Evolutionary conservation across 1,140 invertebrate genomes (phyloP).

Genomic region (Thalassaphorura encarpata): DNA sequence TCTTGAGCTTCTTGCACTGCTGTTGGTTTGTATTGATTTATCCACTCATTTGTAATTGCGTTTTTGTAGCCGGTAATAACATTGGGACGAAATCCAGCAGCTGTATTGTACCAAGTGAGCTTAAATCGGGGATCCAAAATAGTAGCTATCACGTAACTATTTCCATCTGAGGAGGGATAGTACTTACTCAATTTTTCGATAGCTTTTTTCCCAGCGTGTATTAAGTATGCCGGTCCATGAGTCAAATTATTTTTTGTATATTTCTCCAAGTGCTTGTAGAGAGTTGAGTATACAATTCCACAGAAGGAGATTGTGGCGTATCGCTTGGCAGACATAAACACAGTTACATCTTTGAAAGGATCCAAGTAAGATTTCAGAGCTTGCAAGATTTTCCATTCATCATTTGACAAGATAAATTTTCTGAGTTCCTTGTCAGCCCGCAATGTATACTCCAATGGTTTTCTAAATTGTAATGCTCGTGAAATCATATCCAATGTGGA

Average conservation of each 20-base stretch:
- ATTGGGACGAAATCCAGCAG: too few species aligned
- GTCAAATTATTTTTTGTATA: too few species aligned
- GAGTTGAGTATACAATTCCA: background rate
- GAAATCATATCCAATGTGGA: conserved; percentile 18
- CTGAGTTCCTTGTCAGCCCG: conserved; percentile 33
- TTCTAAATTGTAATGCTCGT: conserved; percentile 14
- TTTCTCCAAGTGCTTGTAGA: too few species aligned
- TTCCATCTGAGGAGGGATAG: too few species aligned
- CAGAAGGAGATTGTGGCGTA: background rate
- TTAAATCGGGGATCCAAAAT: too few species aligned
- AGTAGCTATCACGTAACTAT: too few species aligned
- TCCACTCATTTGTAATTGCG: background rate
- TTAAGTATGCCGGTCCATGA: too few species aligned
- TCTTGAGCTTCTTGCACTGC: background rate
- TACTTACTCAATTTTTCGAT: too few species aligned
- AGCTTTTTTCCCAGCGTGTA: too few species aligned
- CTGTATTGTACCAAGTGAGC: too few species aligned
- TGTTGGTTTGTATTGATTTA: background rate
- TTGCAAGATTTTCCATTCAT: conserved; percentile 20
- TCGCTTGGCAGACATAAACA: background rate
- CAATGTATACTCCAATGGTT: conserved; percentile 31
- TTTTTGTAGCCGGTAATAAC: too few species aligned
- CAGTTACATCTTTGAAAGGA: conserved; percentile 8
- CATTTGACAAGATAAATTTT: conserved; percentile 32
- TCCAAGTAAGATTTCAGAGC: conserved; percentile 12